A percentile compares a stretch with the other conserved stretches of the same genome.
Conservation (phyloP, 2,113 vertebrate genomes). For the Ptychochromis oligacanthus region DNA sequence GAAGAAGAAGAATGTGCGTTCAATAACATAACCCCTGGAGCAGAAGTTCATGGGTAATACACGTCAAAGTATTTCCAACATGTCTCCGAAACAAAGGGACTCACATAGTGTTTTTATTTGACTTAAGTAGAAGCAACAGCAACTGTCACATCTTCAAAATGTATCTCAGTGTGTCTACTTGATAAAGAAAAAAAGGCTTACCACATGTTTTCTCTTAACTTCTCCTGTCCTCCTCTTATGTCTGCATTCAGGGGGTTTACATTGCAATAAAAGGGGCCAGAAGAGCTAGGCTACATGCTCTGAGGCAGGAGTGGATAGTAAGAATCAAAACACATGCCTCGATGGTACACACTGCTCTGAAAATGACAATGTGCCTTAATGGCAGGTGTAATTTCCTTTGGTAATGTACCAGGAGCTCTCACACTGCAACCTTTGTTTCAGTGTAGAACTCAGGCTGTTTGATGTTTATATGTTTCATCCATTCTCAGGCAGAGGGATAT, state of each 20-base stretch:
- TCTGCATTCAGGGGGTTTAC: constrained; percentile 61
- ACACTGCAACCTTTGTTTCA: constrained; percentile 41
- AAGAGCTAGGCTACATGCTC: constrained; percentile 49
- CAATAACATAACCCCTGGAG: constrained; percentile 13
- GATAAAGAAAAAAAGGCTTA: constrained; percentile 47
- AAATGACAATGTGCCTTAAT: constrained; percentile 44
- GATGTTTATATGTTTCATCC: constrained; percentile 57
- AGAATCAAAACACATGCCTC: constrained; percentile 57
- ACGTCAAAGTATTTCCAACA: constrained; percentile 21
- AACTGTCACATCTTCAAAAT: constrained; percentile 54
- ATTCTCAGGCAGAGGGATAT: constrained; percentile 32
- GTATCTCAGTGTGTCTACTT: constrained; percentile 54
- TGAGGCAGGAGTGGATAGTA: constrained; percentile 27
- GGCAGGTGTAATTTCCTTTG: constrained; percentile 33
- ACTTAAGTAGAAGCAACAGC: constrained; percentile 37
- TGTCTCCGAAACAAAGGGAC: constrained; percentile 20
- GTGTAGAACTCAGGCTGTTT: constrained; percentile 33
- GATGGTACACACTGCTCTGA: constrained; percentile 26
- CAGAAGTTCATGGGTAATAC: constrained; percentile 10
- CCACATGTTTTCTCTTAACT: constrained; percentile 63
- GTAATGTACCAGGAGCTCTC: constrained; percentile 27
- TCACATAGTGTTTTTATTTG: constrained; percentile 32
- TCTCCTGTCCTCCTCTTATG: constrained; percentile 19
- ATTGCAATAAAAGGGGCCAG: constrained; percentile 63
- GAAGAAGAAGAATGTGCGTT: constrained; percentile 39